Base-by-base conservation (phyloP, 2,113 vertebrate genomes). In the Puntigrus tetrazona region DNA sequence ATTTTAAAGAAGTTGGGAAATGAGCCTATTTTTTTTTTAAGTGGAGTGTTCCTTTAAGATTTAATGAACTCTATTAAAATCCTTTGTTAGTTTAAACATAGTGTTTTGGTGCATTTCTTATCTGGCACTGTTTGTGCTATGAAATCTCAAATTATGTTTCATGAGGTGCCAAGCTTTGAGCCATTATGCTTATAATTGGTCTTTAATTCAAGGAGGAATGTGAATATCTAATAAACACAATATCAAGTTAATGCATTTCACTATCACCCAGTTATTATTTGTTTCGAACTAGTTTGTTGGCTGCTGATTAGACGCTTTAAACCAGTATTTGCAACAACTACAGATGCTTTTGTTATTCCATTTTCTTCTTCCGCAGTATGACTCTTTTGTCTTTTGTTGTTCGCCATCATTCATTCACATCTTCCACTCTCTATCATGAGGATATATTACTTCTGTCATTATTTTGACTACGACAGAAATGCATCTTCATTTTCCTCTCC, bases 371-470 rank as follows among this genome's bases (percentile, higher is more conserved):
- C 3, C 14, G 41, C 25, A 10, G n/a, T 29, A 4, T 59, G 55
- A 29, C 57, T 59, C 6, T 29, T 67, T 29, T 65, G 31, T 65
- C 16, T 67, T 47, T 10, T 43, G 34, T 38, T 41, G 25, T 80
- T 80, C 18, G 27, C 1, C 27, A n/a, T 80, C 25, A 80, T 67
- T 45, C 18, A 45, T 45, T 80, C 78, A 29, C 41, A 65, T 47
- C 59, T n/a, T 7, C 52, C 76, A 43, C 31, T 57, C 75, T 7
- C 8, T 16, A 65, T 65, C 41, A 25, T 45, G 57, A 79, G 63
- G 25, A 65, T 80, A 41, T 29, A 65, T 80, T 41, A 65, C 57
- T 45, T 13, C 59, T 79, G 55, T 79, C 38, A 61, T 61, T 59
- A 38, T 9, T n/a, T 16, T 29, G 9, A 63, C n/a, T 59, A 11